Conservation (phyloP, 2,113 vertebrate species). For the Geococcyx californianus region DNA sequence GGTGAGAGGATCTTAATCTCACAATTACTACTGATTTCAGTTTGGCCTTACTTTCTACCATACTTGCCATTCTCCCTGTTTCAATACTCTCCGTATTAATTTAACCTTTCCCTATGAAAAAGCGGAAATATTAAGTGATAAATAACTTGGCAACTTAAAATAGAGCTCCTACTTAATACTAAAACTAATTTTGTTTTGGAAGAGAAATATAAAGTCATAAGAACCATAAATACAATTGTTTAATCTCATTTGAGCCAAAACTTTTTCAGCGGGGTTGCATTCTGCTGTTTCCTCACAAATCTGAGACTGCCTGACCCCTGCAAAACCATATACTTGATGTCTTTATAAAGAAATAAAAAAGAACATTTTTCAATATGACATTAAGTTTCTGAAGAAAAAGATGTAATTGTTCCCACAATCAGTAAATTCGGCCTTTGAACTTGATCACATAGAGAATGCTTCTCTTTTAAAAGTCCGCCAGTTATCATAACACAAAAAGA, state of each 20-base stretch:
- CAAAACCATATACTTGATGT: not conserved
- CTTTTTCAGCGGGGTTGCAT: not conserved
- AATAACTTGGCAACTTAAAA: not conserved
- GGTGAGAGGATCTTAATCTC: not conserved
- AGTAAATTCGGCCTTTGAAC: not conserved
- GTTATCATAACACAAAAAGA: not conserved
- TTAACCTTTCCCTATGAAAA: not conserved
- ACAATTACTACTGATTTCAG: not conserved
- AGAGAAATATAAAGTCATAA: not conserved
- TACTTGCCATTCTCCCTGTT: not conserved
- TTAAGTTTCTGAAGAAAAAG: not conserved
- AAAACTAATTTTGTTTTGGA: not conserved
- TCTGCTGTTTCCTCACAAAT: not conserved
- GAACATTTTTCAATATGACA: not conserved
- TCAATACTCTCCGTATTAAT: not conserved
- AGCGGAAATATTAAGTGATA: not conserved
- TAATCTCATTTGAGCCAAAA: not conserved
- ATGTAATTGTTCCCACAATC: not conserved
- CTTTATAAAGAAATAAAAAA: not conserved
- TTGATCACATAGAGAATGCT: not conserved
- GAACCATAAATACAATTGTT: not conserved
- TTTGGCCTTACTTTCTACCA: not conserved
- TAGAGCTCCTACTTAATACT: not conserved
- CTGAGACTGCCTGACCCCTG: not conserved
- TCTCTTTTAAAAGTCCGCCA: not conserved